A percentile compares a stretch with the other conserved stretches of the same genome.
Evolutionary conservation across 2,888 invertebrate species (phyloP).

Genomic region (Idaea dimidiata): DNA sequence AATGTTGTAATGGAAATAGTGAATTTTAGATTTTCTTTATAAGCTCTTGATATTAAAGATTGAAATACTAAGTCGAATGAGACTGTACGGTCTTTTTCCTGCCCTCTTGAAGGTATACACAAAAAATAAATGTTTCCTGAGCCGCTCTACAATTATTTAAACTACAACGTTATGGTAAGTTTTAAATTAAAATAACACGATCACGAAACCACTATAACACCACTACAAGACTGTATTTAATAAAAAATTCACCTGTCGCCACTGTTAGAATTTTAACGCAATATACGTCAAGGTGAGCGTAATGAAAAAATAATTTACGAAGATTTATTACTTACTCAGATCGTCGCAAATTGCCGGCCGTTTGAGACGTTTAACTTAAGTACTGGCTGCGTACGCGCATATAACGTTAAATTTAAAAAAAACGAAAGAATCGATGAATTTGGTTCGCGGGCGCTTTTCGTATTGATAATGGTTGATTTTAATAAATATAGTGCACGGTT

Average conservation of each 20-base stretch:
- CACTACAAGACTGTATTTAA: conserved; percentile 3
- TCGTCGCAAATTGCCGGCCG: conserved; percentile 69
- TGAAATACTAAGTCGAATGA: too few species aligned
- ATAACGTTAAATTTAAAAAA: conserved; percentile 54
- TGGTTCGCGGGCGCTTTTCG: conserved; percentile 32
- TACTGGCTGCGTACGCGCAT: conserved; percentile 63
- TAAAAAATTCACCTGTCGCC: conserved; percentile 33
- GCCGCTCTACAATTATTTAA: conserved; percentile 2
- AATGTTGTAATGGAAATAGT: too few species aligned
- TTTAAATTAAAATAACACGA: neutral
- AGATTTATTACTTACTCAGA: conserved; percentile 80
- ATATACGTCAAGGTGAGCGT: conserved; percentile 39
- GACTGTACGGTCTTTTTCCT: neutral
- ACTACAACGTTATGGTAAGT: neutral
- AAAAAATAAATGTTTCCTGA: neutral
- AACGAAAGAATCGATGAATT: conserved; percentile 36
- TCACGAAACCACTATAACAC: neutral
- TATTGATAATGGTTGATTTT: conserved; percentile 53
- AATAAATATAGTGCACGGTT: conserved; percentile 52
- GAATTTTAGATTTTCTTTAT: too few species aligned
- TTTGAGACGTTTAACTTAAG: conserved; percentile 78
- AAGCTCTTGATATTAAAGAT: too few species aligned
- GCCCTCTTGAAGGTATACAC: neutral
- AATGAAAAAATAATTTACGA: conserved; percentile 77
- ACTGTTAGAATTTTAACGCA: conserved; percentile 70